Percentiles rank a stretch among this genome's conserved stretches.
phyloP scores from a whole-genome alignment of 1,140 invertebrate species.

The Octopus bimaculoides region DNA sequence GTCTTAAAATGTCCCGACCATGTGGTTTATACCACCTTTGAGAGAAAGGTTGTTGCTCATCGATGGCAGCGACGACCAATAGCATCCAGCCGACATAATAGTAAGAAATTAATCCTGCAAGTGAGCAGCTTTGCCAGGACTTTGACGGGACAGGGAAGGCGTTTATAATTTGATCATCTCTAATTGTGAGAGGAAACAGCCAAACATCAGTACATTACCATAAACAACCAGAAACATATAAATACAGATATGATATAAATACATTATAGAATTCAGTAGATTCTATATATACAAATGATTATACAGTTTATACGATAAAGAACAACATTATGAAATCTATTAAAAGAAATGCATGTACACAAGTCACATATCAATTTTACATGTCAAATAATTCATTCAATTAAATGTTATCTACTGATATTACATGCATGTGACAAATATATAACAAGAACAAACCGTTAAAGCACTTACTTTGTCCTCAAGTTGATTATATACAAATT shows the following conservation, averaged over 20 bases:
- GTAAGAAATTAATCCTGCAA: conserved; percentile 16
- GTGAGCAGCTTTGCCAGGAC: conserved; percentile 32
- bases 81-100: conserved; percentile 11
- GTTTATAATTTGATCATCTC: conserved; percentile 40
- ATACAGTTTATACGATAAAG: no score
- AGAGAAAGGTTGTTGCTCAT: conserved; percentile 11
- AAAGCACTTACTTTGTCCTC: conserved; percentile 64
- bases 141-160: conserved; percentile 30
- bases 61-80: conserved; percentile 5
- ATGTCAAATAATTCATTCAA: no score
- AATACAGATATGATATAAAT: not conserved
- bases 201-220: conserved; percentile 33
- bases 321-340: no score
- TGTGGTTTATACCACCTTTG: conserved; percentile 11
- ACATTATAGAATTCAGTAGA: no score
- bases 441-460: no score
- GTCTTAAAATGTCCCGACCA: conserved; percentile 11
- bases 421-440: no score
- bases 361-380: no score
- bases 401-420: no score
- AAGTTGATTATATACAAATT: conserved; percentile 98
- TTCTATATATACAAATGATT: no score
- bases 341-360: no score
- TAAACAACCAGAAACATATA: conserved; percentile 7
- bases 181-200: conserved; percentile 46